A percentile compares a stretch with the other conserved stretches of the same genome.
These are phyloP conservation scores for Phaenicophaeus curvirostris DNA, from an alignment of 2,797 vertebrate genomes.

Conservation along the genomic window DNA sequence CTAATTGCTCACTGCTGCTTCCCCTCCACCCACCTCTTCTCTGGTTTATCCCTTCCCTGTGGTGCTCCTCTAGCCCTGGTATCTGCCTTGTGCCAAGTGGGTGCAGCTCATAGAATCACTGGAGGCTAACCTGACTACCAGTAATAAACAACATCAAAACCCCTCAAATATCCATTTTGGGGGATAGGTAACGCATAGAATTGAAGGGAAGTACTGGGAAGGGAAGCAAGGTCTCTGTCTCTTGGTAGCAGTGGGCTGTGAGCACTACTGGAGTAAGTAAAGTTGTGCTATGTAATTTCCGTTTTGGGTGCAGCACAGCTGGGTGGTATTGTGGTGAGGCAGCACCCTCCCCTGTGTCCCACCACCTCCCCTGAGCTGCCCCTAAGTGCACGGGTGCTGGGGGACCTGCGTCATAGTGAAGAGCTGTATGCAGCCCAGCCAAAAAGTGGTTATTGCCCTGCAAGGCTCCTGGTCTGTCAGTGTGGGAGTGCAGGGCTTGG, in stretches of 20 bases:
- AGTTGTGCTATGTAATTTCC: not conserved
- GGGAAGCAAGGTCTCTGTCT: not conserved
- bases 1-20: not conserved
- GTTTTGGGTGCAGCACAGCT: not conserved
- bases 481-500: not conserved
- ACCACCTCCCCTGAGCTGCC: not conserved
- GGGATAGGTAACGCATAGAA: not conserved
- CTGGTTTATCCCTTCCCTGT: not conserved
- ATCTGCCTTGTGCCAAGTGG: not conserved
- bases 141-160: not conserved
- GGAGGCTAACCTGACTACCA: not conserved
- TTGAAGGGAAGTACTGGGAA: not conserved
- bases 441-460: rapidly evolving
- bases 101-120: not conserved
- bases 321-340: not conserved
- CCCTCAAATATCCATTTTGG: not conserved
- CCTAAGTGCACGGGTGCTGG: rapidly evolving
- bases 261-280: not conserved
- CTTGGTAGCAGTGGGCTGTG: not conserved
- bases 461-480: rapidly evolving
- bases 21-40: not conserved
- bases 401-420: too few species aligned
- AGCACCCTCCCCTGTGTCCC: rapidly evolving
- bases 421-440: not conserved
- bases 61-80: not conserved